These are phyloP conservation scores for Trichechus manatus DNA, from an alignment of 2,113 vertebrate species.

Conservation along the genomic window DNA sequence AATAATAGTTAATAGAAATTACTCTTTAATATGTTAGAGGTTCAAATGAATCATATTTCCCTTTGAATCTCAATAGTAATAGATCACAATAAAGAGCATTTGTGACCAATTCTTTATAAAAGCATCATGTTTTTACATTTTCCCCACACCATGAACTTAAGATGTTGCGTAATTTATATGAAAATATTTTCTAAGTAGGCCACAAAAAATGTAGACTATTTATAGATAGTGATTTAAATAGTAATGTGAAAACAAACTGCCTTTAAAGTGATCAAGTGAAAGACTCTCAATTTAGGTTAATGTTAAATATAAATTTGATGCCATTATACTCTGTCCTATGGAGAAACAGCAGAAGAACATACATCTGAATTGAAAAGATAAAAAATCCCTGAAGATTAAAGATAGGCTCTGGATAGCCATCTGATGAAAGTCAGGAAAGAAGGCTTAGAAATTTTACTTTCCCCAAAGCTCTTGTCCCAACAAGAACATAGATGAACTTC, in stretches of 20 bases:
- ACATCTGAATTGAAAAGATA: neutral
- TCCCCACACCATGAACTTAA: neutral
- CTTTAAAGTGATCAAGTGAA: neutral
- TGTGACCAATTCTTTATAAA: conserved; percentile 25
- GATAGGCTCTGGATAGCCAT: neutral
- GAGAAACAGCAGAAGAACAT: neutral
- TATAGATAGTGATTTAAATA: neutral
- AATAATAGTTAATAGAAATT: conserved; percentile 32
- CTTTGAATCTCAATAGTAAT: neutral
- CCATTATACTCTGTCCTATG: neutral
- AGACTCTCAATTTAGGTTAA: neutral
- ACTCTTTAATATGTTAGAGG: neutral
- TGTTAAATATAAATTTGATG: neutral
- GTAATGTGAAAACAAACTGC: neutral
- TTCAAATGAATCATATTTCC: neutral
- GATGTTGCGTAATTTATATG: neutral
- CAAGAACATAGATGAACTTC: neutral
- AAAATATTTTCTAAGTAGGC: conserved; percentile 25
- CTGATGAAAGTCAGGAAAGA: neutral
- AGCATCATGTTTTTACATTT: neutral
- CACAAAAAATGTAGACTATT: neutral
- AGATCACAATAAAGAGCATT: neutral
- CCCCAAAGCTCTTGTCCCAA: neutral
- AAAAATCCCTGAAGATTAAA: neutral
- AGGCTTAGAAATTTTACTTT: neutral